These are phyloP conservation scores for Drosophila repletoides DNA, from an alignment of 1,140 invertebrate genomes.

Conservation along the genomic window DNA sequence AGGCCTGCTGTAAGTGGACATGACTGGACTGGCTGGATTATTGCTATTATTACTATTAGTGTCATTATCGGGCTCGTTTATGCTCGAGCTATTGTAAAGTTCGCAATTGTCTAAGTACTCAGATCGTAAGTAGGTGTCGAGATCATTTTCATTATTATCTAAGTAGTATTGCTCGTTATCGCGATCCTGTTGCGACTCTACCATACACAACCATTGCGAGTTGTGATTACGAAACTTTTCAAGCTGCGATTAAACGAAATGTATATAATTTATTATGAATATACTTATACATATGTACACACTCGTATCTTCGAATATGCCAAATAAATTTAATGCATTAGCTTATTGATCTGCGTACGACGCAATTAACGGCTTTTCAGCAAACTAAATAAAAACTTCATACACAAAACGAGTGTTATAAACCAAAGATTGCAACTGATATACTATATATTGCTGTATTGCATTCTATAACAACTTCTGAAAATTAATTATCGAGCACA, in stretches of 20 bases:
- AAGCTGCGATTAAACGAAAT: slow-evolving; percentile 82
- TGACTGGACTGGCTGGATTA: slow-evolving; percentile 66
- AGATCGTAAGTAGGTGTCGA: slow-evolving; percentile 88
- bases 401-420: too few species aligned
- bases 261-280: neutral
- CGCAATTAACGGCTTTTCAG: too few species aligned
- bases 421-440: too few species aligned
- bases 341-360: too few species aligned
- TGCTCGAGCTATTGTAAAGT: slow-evolving; percentile 65
- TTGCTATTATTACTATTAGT: slow-evolving; percentile 76
- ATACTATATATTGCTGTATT: too few species aligned
- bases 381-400: too few species aligned
- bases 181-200: slow-evolving; percentile 86
- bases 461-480: too few species aligned
- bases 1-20: slow-evolving; percentile 75
- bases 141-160: slow-evolving; percentile 84
- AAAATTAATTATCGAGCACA: too few species aligned
- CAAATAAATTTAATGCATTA: too few species aligned
- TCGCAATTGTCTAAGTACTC: slow-evolving; percentile 85
- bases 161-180: slow-evolving; percentile 83
- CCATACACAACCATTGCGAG: slow-evolving; percentile 98
- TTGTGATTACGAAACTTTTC: slow-evolving; percentile 98
- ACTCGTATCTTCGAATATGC: too few species aligned
- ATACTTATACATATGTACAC: too few species aligned
- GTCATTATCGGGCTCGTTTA: slow-evolving; percentile 65